Evolutionary conservation across 2,113 vertebrate genomes (phyloP).

Genomic region (Phaethon lepturus): DNA sequence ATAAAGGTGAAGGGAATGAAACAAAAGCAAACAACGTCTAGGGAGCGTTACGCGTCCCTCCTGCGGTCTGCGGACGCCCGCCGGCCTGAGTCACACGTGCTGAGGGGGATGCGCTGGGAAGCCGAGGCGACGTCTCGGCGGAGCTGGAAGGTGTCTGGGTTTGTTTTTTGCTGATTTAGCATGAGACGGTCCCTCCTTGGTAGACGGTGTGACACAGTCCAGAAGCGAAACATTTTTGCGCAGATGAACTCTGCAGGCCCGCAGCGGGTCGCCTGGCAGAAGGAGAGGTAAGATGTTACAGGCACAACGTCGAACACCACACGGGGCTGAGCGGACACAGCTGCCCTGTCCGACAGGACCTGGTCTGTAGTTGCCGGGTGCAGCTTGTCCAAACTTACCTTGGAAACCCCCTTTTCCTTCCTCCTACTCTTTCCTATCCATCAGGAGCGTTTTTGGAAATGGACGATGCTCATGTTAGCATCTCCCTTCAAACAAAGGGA

Average conservation of each 20-base stretch:
- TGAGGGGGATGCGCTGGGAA: neutral
- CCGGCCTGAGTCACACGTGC: neutral
- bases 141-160: constrained; percentile 27
- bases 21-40: neutral
- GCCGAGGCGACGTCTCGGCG: accelerated
- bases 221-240: neutral
- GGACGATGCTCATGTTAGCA: neutral
- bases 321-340: neutral
- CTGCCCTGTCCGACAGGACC: neutral
- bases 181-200: neutral
- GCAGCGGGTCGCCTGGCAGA: neutral
- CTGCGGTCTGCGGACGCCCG: neutral
- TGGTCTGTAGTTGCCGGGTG: neutral
- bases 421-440: neutral
- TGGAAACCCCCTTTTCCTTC: neutral
- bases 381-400: neutral
- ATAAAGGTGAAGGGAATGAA: neutral
- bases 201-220: neutral
- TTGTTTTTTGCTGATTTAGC: constrained; percentile 10
- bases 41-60: neutral
- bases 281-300: neutral
- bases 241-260: neutral
- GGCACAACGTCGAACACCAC: neutral
- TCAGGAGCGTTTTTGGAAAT: neutral
- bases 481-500: neutral